A percentile compares a stretch with the other conserved stretches of the same genome.
Conservation (phyloP, 2,797 vertebrate species). For the Numenius phaeopus region DNA sequence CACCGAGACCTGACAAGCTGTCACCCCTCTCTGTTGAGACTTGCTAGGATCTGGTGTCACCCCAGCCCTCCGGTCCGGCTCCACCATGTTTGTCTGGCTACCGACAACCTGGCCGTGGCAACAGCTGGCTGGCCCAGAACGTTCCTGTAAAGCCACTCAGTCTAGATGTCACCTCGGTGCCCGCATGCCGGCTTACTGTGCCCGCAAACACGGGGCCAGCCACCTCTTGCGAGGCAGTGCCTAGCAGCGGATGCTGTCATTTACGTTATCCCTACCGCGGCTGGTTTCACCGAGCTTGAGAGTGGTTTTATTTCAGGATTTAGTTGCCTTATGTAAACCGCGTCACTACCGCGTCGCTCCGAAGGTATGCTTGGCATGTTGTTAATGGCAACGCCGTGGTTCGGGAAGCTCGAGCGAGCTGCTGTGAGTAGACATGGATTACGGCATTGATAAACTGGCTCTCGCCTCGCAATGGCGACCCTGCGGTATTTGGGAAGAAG, state of each 20-base stretch:
- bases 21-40: not conserved
- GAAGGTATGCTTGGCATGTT: not conserved
- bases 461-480: rapidly evolving
- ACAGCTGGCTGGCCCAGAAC: not conserved
- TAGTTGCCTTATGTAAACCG: not conserved
- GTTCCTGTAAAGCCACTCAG: not conserved
- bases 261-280: not conserved
- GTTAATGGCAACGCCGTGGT: not conserved
- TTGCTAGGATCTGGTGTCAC: no score
- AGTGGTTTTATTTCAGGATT: not conserved
- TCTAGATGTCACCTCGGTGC: not conserved
- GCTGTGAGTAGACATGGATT: not conserved
- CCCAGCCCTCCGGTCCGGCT: not conserved
- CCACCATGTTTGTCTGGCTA: not conserved
- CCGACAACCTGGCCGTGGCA: not conserved
- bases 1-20: rapidly evolving
- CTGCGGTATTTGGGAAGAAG: not conserved
- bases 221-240: not conserved
- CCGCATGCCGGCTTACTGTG: not conserved
- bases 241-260: not conserved
- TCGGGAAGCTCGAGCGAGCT: not conserved
- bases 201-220: not conserved
- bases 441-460: not conserved
- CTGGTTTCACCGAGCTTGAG: not conserved
- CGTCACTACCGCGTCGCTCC: not conserved